These are phyloP conservation scores for Tillus elongatus DNA, from an alignment of 2,888 invertebrate species.

Conservation along the genomic window DNA sequence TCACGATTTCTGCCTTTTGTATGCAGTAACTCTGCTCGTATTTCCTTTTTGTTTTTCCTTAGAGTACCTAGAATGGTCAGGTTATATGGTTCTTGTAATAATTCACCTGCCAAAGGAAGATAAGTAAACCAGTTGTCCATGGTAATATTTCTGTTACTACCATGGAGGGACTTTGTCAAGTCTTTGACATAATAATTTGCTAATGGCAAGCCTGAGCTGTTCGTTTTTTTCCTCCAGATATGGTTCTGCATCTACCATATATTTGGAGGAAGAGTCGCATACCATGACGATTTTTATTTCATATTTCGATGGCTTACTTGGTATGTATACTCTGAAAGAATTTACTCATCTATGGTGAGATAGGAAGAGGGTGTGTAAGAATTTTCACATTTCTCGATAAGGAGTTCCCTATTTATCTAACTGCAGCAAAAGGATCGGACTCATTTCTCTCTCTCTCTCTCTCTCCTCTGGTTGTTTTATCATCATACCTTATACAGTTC, in stretches of 20 bases:
- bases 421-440: too few species aligned
- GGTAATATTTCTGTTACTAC: slow-evolving; percentile 23
- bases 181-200: slow-evolving; percentile 24
- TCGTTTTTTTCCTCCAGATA: too few species aligned
- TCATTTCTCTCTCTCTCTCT: too few species aligned
- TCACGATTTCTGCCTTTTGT: too few species aligned
- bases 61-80: too few species aligned
- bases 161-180: slow-evolving; percentile 24
- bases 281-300: slow-evolving; percentile 31
- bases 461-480: too few species aligned
- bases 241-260: too few species aligned
- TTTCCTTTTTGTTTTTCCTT: too few species aligned
- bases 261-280: slow-evolving; percentile 26
- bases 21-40: slow-evolving; percentile 5
- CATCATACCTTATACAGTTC: too few species aligned
- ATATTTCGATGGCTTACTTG: slow-evolving; percentile 30
- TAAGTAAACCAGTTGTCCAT: slow-evolving; percentile 34
- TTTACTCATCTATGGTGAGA: slow-evolving; percentile 26
- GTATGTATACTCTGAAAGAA: slow-evolving; percentile 29
- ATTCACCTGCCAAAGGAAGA: slow-evolving; percentile 25
- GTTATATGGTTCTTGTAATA: slow-evolving; percentile 29
- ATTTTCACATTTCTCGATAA: too few species aligned
- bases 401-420: too few species aligned
- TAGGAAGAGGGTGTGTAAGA: slow-evolving; percentile 22
- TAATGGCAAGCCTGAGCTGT: slow-evolving; percentile 25